Evolutionary conservation across 2,113 vertebrate species (phyloP), one percentile per base, ranked within the genome.

Genomic region (Panthera leo): DNA sequence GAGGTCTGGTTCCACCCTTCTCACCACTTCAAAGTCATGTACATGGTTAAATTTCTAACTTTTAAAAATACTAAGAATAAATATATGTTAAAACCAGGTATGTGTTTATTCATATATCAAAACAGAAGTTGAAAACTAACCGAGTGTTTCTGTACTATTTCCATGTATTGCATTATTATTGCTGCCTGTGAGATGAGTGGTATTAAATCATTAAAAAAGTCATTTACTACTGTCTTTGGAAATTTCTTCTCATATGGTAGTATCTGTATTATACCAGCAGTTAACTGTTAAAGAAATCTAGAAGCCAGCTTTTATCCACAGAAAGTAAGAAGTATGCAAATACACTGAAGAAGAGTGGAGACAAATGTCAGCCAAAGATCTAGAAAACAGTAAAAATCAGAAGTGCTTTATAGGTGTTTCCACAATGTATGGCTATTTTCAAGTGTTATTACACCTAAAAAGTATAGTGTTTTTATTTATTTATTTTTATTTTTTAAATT

Each of bases 281-380:
- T 85, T 53, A 71, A 9, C 42, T 76, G 31, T 82, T 93, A 91
- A 88, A 91, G n/a, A 85, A 92, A 87, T 84, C 80, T 6, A 89
- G 68, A 95, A 97, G 45, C 7, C 65, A 96, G 19, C 14, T 91
- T 89, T 94, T 87, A 71, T 53, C 34, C 91, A 63, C 1, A 89
- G 13, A 79, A 79, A 63, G 12, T 90, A 63, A 55, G 85, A 97
- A n/a, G 16, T 83, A 19, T 53, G 55, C 36, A 48, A 67, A 21
- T 63, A 67, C 1, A 82, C 23, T 39, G 25, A 82, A 80, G 58
- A 85, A 61, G 51, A 76, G 34, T 53, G 91, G 36, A 86, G 16
- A 63, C 73, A 39, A 65, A 85, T 73, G 39, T 88, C 29, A 85
- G 48, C 39, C 53, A 79, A 78, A 84, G 1, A 21, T 68, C n/a